These are phyloP conservation scores for Nemotelus nigrinus DNA, from an alignment of 2,888 invertebrate species.

Conservation along the genomic window DNA sequence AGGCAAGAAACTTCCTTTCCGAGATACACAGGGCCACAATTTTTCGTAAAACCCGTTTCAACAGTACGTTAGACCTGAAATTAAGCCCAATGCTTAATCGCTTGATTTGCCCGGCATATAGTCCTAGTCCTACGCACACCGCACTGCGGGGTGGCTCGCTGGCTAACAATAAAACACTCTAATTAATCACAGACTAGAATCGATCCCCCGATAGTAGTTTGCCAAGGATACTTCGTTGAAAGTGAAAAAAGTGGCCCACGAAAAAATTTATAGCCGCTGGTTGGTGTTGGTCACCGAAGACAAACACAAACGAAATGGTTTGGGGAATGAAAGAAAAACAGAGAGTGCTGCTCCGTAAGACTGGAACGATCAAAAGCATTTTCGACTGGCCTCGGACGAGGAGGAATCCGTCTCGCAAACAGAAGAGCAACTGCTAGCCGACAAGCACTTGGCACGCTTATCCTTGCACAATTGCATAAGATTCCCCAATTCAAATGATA, in stretches of 20 bases:
- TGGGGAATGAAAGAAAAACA: slow-evolving; percentile 27
- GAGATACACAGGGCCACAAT: background rate
- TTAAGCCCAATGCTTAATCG: slow-evolving; percentile 18
- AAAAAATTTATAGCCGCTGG: slow-evolving; percentile 28
- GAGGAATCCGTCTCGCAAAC: background rate
- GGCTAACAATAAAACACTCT: slow-evolving; percentile 21
- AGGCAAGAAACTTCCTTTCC: background rate
- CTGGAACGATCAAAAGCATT: background rate
- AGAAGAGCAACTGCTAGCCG: background rate
- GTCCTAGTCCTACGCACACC: slow-evolving; percentile 6
- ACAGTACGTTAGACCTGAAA: background rate
- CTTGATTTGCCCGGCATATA: background rate
- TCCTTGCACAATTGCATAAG: slow-evolving; percentile 11
- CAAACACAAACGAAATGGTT: slow-evolving; percentile 19
- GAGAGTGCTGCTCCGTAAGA: background rate
- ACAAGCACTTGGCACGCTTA: background rate
- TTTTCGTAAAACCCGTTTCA: background rate
- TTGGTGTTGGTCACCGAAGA: slow-evolving; percentile 14
- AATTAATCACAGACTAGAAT: slow-evolving; percentile 24
- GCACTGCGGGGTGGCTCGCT: background rate
- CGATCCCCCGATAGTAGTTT: slow-evolving; percentile 25
- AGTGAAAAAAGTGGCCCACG: slow-evolving; percentile 1
- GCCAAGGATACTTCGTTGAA: slow-evolving; percentile 9
- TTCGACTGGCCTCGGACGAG: background rate
- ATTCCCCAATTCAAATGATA: slow-evolving; percentile 10